Percentiles rank a stretch among this genome's conserved stretches.
Conservation (phyloP, 2,113 vertebrate species). For the Cardinalis cardinalis region DNA sequence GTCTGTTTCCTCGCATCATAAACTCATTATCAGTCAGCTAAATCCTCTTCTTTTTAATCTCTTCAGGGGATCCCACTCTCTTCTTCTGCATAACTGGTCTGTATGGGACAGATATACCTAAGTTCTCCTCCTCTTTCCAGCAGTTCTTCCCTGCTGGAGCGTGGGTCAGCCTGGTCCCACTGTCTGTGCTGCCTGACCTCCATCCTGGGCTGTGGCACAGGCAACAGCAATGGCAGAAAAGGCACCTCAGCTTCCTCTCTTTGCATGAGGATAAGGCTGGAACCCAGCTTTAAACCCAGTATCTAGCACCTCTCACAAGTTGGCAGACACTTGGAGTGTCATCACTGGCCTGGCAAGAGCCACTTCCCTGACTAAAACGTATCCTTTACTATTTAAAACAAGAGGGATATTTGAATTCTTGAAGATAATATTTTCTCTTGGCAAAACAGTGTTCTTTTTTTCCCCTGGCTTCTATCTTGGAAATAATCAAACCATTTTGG, state of each 20-base stretch:
- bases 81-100: neutral
- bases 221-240: neutral
- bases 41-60: neutral
- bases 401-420: neutral
- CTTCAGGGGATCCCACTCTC: neutral
- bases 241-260: neutral
- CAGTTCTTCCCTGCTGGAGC: neutral
- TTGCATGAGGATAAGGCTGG: rapidly evolving
- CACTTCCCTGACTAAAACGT: neutral
- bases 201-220: neutral
- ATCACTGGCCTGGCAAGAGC: neutral
- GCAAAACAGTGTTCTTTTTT: neutral
- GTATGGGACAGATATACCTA: neutral
- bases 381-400: neutral
- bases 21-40: neutral
- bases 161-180: neutral
- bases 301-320: neutral
- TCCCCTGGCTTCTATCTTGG: neutral
- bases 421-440: neutral
- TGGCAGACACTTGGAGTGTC: neutral
- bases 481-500: neutral
- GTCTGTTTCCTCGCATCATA: neutral
- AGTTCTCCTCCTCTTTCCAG: neutral
- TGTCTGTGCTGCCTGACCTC: neutral
- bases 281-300: neutral